Base-by-base conservation (phyloP, 2,797 vertebrate genomes). In the Microhierax caerulescens region DNA sequence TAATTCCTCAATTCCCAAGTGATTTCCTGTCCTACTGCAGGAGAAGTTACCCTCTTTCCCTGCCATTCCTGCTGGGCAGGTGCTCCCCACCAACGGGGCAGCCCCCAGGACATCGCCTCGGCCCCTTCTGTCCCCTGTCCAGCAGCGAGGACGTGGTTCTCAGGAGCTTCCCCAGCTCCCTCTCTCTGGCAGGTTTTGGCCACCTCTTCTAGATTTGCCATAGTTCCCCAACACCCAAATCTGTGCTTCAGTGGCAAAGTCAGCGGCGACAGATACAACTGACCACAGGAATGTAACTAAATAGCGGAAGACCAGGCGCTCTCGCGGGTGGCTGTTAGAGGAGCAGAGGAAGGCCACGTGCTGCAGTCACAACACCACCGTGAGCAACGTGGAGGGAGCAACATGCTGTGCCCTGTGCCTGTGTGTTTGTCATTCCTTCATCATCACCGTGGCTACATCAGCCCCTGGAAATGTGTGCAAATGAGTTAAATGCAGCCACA, bases 321-420 rank as follows among this genome's bases (percentile, higher is more conserved):
- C 11, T 23, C 18, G 32, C 0, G 9, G 5, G 50, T 13, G 8
- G 41, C 28, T 87, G 8, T 64, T 61, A 28, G 10, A 43, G 63
- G 27, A 0, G 0, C 28, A 39, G 34, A 36, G n/a, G 15, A 75
- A 81, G n/a, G 74, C 30, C 51, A 19, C 0, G 4, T 63, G 54
- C 50, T 50, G 12, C 50, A 28, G 45, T 68, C 61, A 27, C 59
- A 72, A 34, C 16, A 50, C 36, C 18, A 25, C 16, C 0, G 0
- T 60, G 45, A 90, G 68, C 63, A 21, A 54, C 2, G 4, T 11
- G 14, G 25, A 57, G 32, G 30, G 22, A 36, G 37, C 30, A 56
- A 43, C 57, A 10, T 6, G 84, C 11, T 6, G 1, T 37, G 50
- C 34, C 19, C 54, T 28, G 34, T 32, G 65, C 2, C 0, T 20